These are phyloP conservation scores for Amphimallon solstitiale DNA, from an alignment of 2,888 invertebrate genomes.

Conservation along the genomic window DNA sequence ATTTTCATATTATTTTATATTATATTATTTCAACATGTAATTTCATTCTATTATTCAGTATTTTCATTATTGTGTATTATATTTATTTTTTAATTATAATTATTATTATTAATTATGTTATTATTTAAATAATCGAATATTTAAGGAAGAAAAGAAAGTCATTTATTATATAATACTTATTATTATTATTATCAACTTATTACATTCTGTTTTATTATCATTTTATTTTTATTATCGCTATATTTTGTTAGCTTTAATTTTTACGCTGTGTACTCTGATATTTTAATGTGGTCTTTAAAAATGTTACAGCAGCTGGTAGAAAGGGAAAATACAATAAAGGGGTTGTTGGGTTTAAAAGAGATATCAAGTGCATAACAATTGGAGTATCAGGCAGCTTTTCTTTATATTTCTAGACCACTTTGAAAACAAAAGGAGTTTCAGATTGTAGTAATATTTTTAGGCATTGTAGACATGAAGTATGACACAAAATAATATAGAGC, in stretches of 20 bases:
- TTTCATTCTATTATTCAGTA: conserved; percentile 26
- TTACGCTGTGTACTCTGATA: conserved; percentile 6
- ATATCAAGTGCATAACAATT: background rate
- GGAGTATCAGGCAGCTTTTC: background rate
- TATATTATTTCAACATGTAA: conserved; percentile 2
- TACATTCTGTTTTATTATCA: conserved; percentile 20
- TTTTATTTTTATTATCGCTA: conserved; percentile 14
- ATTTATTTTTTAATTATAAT: conserved; percentile 24
- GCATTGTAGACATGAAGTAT: background rate
- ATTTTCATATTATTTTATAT: conserved; percentile 5
- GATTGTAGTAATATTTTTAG: conserved; percentile 17
- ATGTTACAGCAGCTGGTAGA: background rate
- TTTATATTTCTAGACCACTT: conserved; percentile 26
- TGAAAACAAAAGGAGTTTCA: background rate
- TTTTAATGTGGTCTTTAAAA: conserved; percentile 10
- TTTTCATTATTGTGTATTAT: conserved; percentile 31
- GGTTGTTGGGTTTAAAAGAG: background rate
- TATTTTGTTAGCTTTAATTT: conserved; percentile 29
- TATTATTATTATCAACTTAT: conserved; percentile 15
- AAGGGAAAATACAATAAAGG: background rate
- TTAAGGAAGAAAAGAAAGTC: conserved; percentile 20
- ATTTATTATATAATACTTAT: conserved; percentile 5
- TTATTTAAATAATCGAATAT: conserved; percentile 29
- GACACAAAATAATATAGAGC: no score
- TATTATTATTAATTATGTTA: conserved; percentile 16